Base-by-base conservation (phyloP, 2,888 invertebrate genomes). In the Cecidostiba fungosa region DNA sequence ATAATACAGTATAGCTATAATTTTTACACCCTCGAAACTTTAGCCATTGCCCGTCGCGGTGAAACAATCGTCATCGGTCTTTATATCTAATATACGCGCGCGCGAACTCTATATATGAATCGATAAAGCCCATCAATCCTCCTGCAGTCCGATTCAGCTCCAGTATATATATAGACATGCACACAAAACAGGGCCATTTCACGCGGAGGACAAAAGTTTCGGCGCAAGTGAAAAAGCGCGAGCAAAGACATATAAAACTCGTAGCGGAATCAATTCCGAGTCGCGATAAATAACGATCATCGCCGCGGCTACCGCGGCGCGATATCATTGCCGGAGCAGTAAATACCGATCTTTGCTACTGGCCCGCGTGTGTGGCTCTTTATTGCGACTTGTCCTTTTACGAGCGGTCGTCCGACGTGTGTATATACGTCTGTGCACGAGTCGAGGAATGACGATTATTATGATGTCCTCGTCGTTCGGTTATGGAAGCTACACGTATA, bases 201-300 rank as follows among this genome's bases (percentile, higher is more conserved):
- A n/a, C n/a, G n/a, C n/a, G n/a, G n/a, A 32, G 32, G 32, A n/a
- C n/a, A n/a, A 69, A 69, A 32, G 29, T 69, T n/a, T 32, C 16
- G 32, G 16, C 4, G 66, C 12, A 29, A 29, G 32, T 32, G 69
- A 69, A 69, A 32, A 69, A 32, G 32, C 32, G 69, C 26, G 26
- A 19, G 36, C 36, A 19, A n/a, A 19, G 70, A 70, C 70, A 39
- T 32, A 70, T 32, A 70, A 62, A 62, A 62, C 12, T 26, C 62
- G 26, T 10, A 1, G 62, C 62, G 62, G 62, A 62, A 62, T 62
- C 62, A 62, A 62, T 62, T 29, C 14, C 26, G 10, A 36, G 32
- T 16, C 36, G n/a, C 36, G 36, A 70, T 70, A 70, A 70, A 70
- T 39, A 70, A 70, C 36, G 69, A 69, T 69, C 69, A 32, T 36